phyloP scores from a whole-genome alignment of 2,888 invertebrate species.

The Pseudeuparius sepicola region DNA sequence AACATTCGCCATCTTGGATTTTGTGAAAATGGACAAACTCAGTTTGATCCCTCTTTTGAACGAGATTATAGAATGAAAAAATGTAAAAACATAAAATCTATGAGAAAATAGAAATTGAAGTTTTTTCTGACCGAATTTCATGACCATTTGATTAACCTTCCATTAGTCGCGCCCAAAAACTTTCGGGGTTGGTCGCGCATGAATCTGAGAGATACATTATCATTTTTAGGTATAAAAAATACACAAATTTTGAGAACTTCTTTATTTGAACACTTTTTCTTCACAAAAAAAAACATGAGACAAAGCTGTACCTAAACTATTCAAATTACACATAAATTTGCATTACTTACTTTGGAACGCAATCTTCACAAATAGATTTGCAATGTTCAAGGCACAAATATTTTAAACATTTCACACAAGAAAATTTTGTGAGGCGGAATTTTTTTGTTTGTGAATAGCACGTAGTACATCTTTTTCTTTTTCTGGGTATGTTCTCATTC shows the following conservation, averaged over 20 bases:
- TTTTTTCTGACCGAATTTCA: not conserved
- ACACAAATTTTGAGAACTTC: conserved; percentile 1
- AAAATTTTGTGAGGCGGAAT: too few relatives aligned
- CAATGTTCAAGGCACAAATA: conserved; percentile 1
- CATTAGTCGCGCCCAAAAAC: conserved; percentile 2
- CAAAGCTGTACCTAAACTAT: not conserved
- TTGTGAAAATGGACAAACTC: too few relatives aligned
- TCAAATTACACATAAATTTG: conserved; percentile 1
- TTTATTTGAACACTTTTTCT: not conserved
- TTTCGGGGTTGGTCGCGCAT: conserved; percentile 3
- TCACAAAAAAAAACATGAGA: not conserved
- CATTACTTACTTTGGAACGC: conserved; percentile 3
- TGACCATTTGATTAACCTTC: conserved; percentile 1
- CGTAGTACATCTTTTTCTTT: conserved; percentile 1
- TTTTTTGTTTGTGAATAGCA: conserved; percentile 1
- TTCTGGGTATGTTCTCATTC: not conserved
- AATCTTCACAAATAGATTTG: conserved; percentile 1
- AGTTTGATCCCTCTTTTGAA: too few relatives aligned
- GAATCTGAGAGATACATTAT: conserved; percentile 1
- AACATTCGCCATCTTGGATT: too few relatives aligned
- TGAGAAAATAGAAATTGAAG: too few relatives aligned
- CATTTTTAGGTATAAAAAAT: conserved; percentile 1
- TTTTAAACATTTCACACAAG: conserved; percentile 1
- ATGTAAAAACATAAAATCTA: too few relatives aligned
- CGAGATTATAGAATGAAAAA: too few relatives aligned